Percentiles rank a stretch among this genome's conserved stretches.
Conservation (phyloP, 2,113 vertebrate species). For the Nerophis lumbriciformis region DNA sequence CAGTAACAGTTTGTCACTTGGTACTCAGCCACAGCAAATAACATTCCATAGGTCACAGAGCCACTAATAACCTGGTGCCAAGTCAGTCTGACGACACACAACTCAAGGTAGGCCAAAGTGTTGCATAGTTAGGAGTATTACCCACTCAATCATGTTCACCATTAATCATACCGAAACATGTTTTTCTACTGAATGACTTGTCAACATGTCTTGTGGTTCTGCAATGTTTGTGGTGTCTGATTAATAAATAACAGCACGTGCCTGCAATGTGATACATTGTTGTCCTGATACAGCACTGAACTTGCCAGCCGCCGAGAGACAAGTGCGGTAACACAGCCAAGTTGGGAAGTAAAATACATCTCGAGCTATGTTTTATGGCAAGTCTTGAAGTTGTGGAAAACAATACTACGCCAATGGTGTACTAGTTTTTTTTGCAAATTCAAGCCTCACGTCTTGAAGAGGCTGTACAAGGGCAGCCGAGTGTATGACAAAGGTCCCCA, state of each 20-base stretch:
- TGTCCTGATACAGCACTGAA: conserved; percentile 11
- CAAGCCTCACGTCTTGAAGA: too few relatives aligned
- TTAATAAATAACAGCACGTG: conserved; percentile 7
- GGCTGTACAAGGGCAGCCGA: background rate
- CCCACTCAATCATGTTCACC: background rate
- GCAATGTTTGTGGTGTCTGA: conserved; percentile 2
- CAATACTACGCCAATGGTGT: too few relatives aligned
- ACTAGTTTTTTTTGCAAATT: too few relatives aligned
- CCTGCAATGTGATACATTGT: background rate
- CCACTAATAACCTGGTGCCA: conserved; percentile 38
- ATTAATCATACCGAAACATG: background rate
- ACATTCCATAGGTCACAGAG: conserved; percentile 38
- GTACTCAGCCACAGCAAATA: conserved; percentile 44
- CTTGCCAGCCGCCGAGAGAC: background rate
- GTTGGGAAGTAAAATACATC: conserved; percentile 33
- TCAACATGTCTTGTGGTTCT: background rate
- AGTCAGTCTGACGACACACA: conserved; percentile 36
- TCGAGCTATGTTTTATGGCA: too few relatives aligned
- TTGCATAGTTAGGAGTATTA: background rate
- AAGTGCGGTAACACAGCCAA: conserved; percentile 16
- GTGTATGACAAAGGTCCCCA: conserved; percentile 4
- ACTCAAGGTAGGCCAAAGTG: conserved; percentile 24
- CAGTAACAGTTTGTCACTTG: conserved; percentile 23
- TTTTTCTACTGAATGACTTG: background rate
- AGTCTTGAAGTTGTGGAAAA: too few relatives aligned